Conservation (phyloP, 2,888 invertebrate genomes). For the Microctonus brassicae region DNA sequence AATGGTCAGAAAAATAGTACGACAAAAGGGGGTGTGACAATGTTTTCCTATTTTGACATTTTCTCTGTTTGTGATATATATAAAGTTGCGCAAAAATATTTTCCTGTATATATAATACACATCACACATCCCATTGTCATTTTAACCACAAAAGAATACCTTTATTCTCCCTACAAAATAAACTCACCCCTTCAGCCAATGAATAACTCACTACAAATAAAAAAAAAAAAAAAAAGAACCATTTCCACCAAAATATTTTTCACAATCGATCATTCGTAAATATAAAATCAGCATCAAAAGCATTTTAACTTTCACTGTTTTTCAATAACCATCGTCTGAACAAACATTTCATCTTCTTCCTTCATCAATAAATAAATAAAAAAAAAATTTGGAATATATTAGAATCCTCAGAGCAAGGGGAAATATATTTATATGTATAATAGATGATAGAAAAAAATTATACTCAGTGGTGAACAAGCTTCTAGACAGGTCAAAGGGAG, state of each 20-base stretch:
- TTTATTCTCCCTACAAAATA: background rate
- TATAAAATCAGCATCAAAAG: background rate
- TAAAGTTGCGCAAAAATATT: conserved; percentile 55
- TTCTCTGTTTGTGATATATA: conserved; percentile 35
- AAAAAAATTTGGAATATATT: background rate
- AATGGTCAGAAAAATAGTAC: background rate
- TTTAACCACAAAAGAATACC: background rate
- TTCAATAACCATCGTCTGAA: background rate
- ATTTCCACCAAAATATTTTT: background rate
- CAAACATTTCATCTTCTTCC: background rate
- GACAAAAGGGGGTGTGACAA: background rate
- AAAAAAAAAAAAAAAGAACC: background rate
- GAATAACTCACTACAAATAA: background rate
- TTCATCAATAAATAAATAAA: background rate
- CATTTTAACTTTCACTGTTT: background rate
- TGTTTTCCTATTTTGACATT: conserved; percentile 48
- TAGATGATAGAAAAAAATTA: no score
- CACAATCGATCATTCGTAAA: background rate
- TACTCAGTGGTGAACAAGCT: background rate
- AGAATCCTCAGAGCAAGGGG: background rate
- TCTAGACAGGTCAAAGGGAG: conserved; percentile 16
- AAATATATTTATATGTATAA: no score
- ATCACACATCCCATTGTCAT: no score
- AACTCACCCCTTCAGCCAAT: background rate
- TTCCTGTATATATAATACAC: no score